These are phyloP conservation scores for Malacoctenus gilli DNA, from an alignment of 2,797 vertebrate genomes.

Conservation along the genomic window DNA sequence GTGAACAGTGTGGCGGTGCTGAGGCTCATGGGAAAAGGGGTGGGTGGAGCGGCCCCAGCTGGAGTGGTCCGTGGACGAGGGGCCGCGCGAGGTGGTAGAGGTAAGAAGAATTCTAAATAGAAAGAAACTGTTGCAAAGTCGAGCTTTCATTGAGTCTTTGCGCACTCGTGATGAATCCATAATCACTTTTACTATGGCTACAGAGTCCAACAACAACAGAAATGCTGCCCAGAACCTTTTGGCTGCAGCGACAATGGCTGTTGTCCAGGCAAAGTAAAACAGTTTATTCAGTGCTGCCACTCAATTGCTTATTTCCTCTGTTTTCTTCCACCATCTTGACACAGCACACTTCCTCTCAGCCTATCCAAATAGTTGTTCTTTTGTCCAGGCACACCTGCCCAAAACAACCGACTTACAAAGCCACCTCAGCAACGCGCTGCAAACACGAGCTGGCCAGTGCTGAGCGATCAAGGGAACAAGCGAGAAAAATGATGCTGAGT, in stretches of 20 bases:
- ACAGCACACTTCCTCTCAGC: conserved; percentile 68
- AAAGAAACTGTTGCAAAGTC: neutral
- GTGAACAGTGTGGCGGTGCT: conserved; percentile 95
- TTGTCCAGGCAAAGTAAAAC: conserved; percentile 35
- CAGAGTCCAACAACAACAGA: conserved; percentile 47
- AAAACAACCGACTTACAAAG: conserved; percentile 23
- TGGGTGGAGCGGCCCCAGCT: conserved; percentile 79
- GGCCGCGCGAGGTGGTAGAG: conserved; percentile 88
- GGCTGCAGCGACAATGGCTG: conserved; percentile 36
- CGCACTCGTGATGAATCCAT: conserved; percentile 26
- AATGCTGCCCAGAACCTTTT: conserved; percentile 22
- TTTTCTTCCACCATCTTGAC: conserved; percentile 62
- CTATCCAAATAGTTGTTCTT: conserved; percentile 48
- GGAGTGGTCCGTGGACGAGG: conserved; percentile 88
- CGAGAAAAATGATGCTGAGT: conserved; percentile 15
- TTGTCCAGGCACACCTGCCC: conserved; percentile 56
- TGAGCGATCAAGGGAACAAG: conserved; percentile 26
- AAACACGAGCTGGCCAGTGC: conserved; percentile 46
- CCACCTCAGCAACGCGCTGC: conserved; percentile 44
- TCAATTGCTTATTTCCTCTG: conserved; percentile 60
- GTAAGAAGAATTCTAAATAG: conserved; percentile 61
- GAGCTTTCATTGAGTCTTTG: conserved; percentile 10
- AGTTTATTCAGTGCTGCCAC: conserved; percentile 49
- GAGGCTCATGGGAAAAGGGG: conserved; percentile 92
- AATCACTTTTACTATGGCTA: conserved; percentile 16